Evolutionary conservation across 2,888 invertebrate genomes (phyloP), one percentile per base, ranked within the genome.

Genomic region (Eilema sororculum): DNA sequence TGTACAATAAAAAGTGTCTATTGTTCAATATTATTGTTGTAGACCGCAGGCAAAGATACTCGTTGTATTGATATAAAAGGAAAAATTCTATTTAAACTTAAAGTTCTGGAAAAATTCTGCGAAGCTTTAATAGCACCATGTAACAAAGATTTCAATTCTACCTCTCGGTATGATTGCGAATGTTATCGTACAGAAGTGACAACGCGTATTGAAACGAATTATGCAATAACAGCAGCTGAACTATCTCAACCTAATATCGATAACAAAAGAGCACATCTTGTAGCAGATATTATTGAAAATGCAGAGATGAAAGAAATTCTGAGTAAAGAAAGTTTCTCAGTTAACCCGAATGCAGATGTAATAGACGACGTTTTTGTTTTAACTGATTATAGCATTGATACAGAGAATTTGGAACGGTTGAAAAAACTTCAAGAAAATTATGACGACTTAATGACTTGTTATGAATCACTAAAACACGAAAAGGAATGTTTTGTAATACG

Each of bases 241-340:
- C 67, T 79, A 28, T 83, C 80, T 57, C 82, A 75, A 71, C 81
- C 86, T 22, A 74, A 74, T 60, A 68, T 87, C 61, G 94, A 94
- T 71, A 88, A 76, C 60, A 92, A 93, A 81, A 87, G 95, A 83
- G 90, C 94, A 4, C 89, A 93, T 58, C 89, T 95, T 52, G 91
- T 94, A 9, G 95, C 95, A 28, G 94, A 95, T 67, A 94, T 95
- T 65, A 95, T 95, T 87, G 87, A 91, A 69, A 90, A 91, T 68
- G 88, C 91, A 8, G 95, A 95, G 86, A 93, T 95, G 89, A 94
- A 91, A 84, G 92, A 93, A 82, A 90, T 94, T 67, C 81, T 95
- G 0, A 86, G 83, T 70, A 91, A 89, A 83, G 90, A 93, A 41
- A 87, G 80, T 67, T 69, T 76, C 58, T 69, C 76, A n/a, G 67